Base-by-base conservation (phyloP, 1,140 invertebrate species). In the Mactra quadrangularis region DNA sequence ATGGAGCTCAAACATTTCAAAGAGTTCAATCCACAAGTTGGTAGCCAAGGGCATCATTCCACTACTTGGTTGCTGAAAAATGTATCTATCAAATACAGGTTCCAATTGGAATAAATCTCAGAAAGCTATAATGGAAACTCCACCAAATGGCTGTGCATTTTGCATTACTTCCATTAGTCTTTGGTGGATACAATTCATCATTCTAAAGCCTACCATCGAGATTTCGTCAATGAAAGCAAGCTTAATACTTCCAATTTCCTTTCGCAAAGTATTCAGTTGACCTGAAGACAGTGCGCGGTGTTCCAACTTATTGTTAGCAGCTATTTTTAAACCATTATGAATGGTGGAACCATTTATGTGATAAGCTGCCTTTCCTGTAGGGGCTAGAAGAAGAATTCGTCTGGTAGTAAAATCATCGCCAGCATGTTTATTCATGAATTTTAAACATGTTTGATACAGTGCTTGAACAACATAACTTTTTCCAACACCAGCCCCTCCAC, bases 41-140 rank as follows among this genome's bases (percentile, higher is more conserved):
- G 33, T 47, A 35, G 86, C 81, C 45, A 87, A 62, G 15, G 84
- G 81, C 27, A 60, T 38, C 57, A 82, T 84, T 7, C 50, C 55
- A 57, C 59, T 57, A 19, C 47, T 62, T 27, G 62, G 38, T 33
- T 64, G 66, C 17, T 33, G n/a, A 64, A 87, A 87, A 57, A 86
- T 76, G 41, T 78, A 87, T 22, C 25, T 15, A 72, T 87, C 86
- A 41, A 70, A 78, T 7, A 87, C 84, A 33, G 86, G 84, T 47
- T 84, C 74, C n/a, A 87, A 41, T 62, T 87, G 72, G 59, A 85
- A 87, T 17, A 87, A 31, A 72, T 85, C 85, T n/a, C 85, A 83
- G 17, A 85, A 53, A 25, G 71, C 74, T 64, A 87, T 71, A 3
- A 85, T 33, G 22, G 53, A 60, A 22, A 85, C 77, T 25, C 83